Base-by-base conservation (phyloP, 2,888 invertebrate genomes). In the Ormyrus labotus region DNA sequence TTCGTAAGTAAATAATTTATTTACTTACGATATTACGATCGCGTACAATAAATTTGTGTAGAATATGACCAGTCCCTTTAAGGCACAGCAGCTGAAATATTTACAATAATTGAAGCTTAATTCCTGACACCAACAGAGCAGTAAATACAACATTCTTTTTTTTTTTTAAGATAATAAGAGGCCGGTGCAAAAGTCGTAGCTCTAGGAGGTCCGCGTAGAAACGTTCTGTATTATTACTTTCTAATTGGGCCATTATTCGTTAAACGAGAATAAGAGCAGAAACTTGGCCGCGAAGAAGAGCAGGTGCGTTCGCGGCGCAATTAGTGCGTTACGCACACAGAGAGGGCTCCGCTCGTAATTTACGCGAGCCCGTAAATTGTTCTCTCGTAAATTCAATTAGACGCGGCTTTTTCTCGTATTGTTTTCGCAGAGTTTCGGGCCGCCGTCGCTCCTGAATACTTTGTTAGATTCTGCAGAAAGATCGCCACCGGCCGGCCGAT, bases 231-330 rank as follows among this genome's bases (percentile, higher is more conserved):
- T 87, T 84, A 87, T 87, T 87, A 87, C 86, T 84, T 85, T 85
- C 84, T 87, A 87, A 87, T 87, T 87, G 85, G 86, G 75, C 85
- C 85, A 86, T 86, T 86, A 86, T 85, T 87, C 87, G 84, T 83
- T 83, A 84, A 85, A 85, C 83, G 84, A 84, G 65, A 48, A 34
- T 34, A 34, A 45, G 64, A 57, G 57, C 50, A 53, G 11, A 50
- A 60, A 71, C 34, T 58, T 7, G 60, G 68, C 67, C 61, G 58
- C 69, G 55, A 72, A 63, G 68, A 74, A 58, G 65, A 68, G 74
- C 81, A 81, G 81, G 78, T 81, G 34, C 34, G 81, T 68, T 64
- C 71, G 34, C 53, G 63, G 61, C 47, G 74, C 78, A 81, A 81
- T 81, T 81, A 81, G 81, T 81, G 53, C 77, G 63, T 77, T 76